phyloP scores from a whole-genome alignment of 2,888 invertebrate genomes.

The Protophormia terraenovae region DNA sequence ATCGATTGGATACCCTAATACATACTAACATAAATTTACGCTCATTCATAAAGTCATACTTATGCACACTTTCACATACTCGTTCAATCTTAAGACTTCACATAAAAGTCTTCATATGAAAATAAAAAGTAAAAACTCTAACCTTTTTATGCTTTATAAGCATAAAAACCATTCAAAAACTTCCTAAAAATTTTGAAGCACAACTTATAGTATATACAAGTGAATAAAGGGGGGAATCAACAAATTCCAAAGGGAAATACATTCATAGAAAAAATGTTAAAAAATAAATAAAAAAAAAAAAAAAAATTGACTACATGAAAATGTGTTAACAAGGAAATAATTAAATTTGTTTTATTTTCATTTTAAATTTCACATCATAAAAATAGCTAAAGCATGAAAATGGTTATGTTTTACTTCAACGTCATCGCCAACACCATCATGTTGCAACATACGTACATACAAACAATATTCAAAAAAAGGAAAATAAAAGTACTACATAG shows the following conservation, averaged over 20 bases:
- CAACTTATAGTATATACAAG: background rate
- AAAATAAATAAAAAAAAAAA: background rate
- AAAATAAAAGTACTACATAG: background rate
- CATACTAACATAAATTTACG: too few relatives aligned
- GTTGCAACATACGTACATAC: background rate
- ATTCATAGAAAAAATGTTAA: background rate
- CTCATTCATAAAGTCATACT: too few relatives aligned
- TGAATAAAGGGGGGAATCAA: background rate
- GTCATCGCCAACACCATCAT: background rate
- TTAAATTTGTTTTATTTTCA: slow-evolving; percentile 21
- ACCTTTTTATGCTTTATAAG: slow-evolving; percentile 59
- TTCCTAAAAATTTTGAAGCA: slow-evolving; percentile 41
- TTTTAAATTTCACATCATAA: slow-evolving; percentile 31
- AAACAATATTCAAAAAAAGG: too few relatives aligned
- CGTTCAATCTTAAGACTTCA: too few relatives aligned
- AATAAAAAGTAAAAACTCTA: background rate
- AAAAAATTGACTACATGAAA: slow-evolving; percentile 6
- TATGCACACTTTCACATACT: background rate
- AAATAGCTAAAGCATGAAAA: slow-evolving; percentile 45
- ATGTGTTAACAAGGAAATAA: slow-evolving; percentile 56
- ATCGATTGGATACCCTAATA: too few relatives aligned
- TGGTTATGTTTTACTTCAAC: slow-evolving; percentile 46
- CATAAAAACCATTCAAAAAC: slow-evolving; percentile 51
- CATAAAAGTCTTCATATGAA: too few relatives aligned
- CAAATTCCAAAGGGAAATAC: background rate